phyloP scores from a whole-genome alignment of 2,797 vertebrate species.

The Cheirogaleus major region DNA sequence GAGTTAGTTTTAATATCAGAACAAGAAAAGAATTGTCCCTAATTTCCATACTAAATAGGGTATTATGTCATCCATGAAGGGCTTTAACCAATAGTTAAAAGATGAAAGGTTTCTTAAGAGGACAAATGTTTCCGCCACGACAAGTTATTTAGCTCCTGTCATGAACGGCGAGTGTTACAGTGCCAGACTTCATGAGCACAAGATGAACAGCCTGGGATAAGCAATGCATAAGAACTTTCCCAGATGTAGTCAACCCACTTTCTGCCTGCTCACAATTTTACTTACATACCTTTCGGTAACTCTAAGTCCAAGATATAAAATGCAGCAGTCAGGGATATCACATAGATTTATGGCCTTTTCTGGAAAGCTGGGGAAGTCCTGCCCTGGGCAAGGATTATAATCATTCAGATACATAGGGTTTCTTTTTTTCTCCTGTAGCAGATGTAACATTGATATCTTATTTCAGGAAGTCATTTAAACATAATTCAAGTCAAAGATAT shows the following conservation, averaged over 20 bases:
- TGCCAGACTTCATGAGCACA: background rate
- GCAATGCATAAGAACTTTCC: background rate
- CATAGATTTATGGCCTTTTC: conserved; percentile 35
- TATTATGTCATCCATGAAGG: background rate
- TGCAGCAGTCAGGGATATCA: background rate
- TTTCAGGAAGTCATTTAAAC: conserved; percentile 25
- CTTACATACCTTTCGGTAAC: background rate
- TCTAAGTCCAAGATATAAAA: conserved; percentile 32
- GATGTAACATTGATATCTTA: conserved; percentile 28
- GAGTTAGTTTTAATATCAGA: background rate
- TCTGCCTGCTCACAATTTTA: background rate
- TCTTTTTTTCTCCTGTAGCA: conserved; percentile 42
- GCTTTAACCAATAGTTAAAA: conserved; percentile 17
- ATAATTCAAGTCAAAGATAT: conserved; percentile 24
- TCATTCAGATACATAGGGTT: background rate
- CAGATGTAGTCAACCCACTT: conserved; percentile 16
- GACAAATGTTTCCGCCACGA: background rate
- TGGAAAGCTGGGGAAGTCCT: background rate
- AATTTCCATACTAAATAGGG: background rate
- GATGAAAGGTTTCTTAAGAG: background rate
- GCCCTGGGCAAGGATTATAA: background rate
- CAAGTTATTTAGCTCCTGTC: background rate
- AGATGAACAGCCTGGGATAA: conserved; percentile 32
- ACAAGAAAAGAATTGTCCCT: conserved; percentile 6
- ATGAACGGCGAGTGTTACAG: background rate